Percentiles rank a stretch among this genome's conserved stretches.
These are phyloP conservation scores for Pelmatolapia mariae DNA, from an alignment of 2,113 vertebrate genomes.

Conservation along the genomic window DNA sequence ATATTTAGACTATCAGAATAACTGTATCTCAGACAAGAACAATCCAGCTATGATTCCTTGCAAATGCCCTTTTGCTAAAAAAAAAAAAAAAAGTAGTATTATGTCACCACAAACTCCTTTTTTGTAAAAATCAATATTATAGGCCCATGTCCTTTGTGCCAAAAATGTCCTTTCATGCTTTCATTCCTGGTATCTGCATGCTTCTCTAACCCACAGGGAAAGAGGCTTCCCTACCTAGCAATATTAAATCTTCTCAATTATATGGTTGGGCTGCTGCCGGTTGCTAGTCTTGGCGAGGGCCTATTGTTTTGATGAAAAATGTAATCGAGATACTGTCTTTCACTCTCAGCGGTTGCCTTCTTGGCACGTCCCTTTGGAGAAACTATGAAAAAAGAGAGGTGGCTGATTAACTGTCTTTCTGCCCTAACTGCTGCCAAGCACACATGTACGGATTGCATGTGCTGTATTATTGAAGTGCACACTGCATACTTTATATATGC, in stretches of 20 bases:
- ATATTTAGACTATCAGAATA: not conserved
- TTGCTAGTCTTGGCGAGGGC: conserved; percentile 4
- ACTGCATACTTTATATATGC: not conserved
- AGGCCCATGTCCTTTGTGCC: not conserved
- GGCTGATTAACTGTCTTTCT: conserved; percentile 14
- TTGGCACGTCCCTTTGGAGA: not conserved
- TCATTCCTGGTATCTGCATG: not conserved
- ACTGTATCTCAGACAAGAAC: not conserved
- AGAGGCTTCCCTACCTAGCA: conserved; percentile 25
- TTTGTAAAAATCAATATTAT: not conserved
- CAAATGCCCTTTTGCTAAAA: not conserved
- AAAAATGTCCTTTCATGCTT: not conserved
- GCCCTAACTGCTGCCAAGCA: not conserved
- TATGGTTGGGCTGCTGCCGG: conserved; percentile 32
- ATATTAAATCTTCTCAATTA: conserved; percentile 50
- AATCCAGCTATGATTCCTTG: not conserved
- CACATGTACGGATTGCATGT: not conserved
- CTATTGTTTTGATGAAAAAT: conserved; percentile 58
- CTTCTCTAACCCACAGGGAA: not conserved
- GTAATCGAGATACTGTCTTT: conserved; percentile 51
- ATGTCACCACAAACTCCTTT: not conserved
- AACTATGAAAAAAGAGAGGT: not conserved
- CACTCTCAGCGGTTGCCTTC: conserved; percentile 1
- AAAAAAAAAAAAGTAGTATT: not conserved
- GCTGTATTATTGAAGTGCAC: not conserved